Base-by-base conservation (phyloP, 2,113 vertebrate species). In the Grantiella picta region DNA sequence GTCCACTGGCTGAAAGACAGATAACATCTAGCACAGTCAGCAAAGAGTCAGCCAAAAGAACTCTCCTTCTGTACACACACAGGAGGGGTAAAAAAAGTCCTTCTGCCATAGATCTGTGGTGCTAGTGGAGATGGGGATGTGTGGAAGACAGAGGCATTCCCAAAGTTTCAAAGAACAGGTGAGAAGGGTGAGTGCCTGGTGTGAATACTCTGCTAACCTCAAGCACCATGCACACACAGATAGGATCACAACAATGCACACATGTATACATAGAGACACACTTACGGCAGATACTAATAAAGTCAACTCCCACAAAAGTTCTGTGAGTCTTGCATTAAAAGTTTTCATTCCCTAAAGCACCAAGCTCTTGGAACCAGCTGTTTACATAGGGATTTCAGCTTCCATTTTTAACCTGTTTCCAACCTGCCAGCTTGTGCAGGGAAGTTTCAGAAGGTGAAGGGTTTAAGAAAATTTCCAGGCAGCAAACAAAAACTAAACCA, bases 321-420 rank as follows among this genome's bases (percentile, higher is more conserved):
- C 42, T 80, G 45, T 23, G 76, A 90, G 87, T 75, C 93, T 95
- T 69, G 79, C 87, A 59, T 59, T 94, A 68, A 63, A 73, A 85
- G 66, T 65, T 93, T 85, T 93, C 31, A 4, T 83, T 81, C 85
- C 87, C 85, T 88, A 77, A 47, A 94, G 84, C 79, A 80, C 4
- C 21, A 90, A 90, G 19, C 15, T 94, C 68, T 54, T 47, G 63
- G 70, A 80, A 66, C 47, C 78, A 89, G 70, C 21, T 85, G 53
- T 91, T 95, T 91, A 90, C 83, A 59, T 61, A 70, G 24, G 71
- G 52, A 82, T 80, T 82, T 95, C 68, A 56, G 35, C 56, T 95
- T 80, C 68, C 59, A 83, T 86, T 95, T 87, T 83, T 63, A 94
- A 70, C 38, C 38, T 87, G 28, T 59, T 94, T 95, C 68, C 77